phyloP scores from a whole-genome alignment of 1,140 invertebrate species.

The Sminthurinus signatus region DNA sequence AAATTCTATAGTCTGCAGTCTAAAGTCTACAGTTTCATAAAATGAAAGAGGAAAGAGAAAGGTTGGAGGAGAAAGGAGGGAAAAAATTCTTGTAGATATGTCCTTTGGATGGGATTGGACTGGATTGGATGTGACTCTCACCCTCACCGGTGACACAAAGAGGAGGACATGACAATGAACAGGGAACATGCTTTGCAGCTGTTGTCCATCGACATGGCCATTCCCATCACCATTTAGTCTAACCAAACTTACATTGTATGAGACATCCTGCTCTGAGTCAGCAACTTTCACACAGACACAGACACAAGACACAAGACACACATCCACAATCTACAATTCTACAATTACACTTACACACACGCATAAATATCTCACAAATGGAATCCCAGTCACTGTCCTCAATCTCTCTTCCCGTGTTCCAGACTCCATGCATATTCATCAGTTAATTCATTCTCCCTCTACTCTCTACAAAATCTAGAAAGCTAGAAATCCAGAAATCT shows the following conservation, averaged over 20 bases:
- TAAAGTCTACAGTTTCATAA: no score
- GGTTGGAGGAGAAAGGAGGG: background rate
- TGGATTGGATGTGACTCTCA: no score
- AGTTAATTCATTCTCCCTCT: background rate
- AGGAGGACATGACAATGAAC: slow-evolving; percentile 23
- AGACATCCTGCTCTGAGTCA: background rate
- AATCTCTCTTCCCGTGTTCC: no score
- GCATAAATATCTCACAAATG: background rate
- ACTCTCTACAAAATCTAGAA: no score
- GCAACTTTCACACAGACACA: background rate
- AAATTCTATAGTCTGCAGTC: no score
- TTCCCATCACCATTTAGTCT: background rate
- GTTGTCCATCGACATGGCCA: slow-evolving; percentile 15
- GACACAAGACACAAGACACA: background rate
- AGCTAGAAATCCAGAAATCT: background rate
- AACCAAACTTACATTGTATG: no score
- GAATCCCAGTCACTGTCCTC: background rate
- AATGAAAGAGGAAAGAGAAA: no score
- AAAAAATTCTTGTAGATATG: slow-evolving; percentile 4
- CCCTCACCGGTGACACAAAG: no score
- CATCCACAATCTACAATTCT: no score
- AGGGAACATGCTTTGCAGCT: slow-evolving; percentile 21
- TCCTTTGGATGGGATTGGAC: no score
- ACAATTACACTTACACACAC: background rate
- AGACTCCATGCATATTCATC: slow-evolving; percentile 17